A percentile compares a stretch with the other conserved stretches of the same genome.
These are phyloP conservation scores for Poecilus cupreus DNA, from an alignment of 2,888 invertebrate species.

Conservation along the genomic window DNA sequence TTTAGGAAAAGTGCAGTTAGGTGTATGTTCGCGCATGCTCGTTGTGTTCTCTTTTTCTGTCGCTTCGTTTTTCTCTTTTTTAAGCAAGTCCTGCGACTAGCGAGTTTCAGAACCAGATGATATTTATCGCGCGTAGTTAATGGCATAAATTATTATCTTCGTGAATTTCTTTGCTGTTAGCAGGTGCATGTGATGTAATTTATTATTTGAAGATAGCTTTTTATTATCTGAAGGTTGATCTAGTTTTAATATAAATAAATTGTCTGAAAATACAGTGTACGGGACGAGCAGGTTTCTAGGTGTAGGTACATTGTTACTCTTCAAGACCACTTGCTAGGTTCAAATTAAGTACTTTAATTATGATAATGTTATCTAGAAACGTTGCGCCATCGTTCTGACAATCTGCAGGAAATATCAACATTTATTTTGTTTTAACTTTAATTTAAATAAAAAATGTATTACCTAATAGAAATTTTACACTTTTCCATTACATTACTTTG, in stretches of 20 bases:
- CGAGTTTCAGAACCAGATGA: conserved; percentile 38
- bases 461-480: no score
- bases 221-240: conserved; percentile 23
- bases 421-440: background rate
- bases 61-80: no score
- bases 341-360: conserved; percentile 6
- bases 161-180: conserved; percentile 32
- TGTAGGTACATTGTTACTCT: background rate
- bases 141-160: conserved; percentile 46
- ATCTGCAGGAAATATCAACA: background rate
- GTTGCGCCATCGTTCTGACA: background rate
- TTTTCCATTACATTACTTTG: no score
- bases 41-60: no score
- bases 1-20: background rate
- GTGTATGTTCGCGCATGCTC: background rate
- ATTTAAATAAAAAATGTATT: no score
- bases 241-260: conserved; percentile 38
- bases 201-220: conserved; percentile 36
- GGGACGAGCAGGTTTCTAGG: background rate
- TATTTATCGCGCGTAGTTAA: conserved; percentile 46
- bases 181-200: conserved; percentile 49
- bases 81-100: no score
- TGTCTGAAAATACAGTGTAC: background rate
- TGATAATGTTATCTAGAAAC: conserved; percentile 11
- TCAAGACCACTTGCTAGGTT: background rate